A percentile compares a stretch with the other conserved stretches of the same genome.
Evolutionary conservation across 2,888 invertebrate genomes (phyloP).

Genomic region (Zonitis immaculata): DNA sequence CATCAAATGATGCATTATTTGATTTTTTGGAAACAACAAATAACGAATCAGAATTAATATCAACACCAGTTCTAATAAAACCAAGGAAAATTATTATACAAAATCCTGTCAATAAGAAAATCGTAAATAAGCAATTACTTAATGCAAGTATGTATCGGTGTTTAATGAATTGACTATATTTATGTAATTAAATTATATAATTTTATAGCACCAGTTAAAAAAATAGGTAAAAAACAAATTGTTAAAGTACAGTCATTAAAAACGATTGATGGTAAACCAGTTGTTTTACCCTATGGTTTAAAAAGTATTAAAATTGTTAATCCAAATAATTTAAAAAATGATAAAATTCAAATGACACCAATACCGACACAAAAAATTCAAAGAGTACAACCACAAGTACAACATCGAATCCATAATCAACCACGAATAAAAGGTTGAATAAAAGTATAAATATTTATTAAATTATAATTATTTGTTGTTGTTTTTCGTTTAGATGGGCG

Average conservation of each 20-base stretch:
- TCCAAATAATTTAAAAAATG: slow-evolving; percentile 55
- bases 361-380: slow-evolving; percentile 22
- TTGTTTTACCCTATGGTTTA: slow-evolving; percentile 67
- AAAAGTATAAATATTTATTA: too few relatives aligned
- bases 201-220: slow-evolving; percentile 31
- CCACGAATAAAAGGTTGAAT: slow-evolving; percentile 23
- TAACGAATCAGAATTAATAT: slow-evolving; percentile 21
- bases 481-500: too few relatives aligned
- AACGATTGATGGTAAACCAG: slow-evolving; percentile 52
- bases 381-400: neutral
- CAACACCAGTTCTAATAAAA: slow-evolving; percentile 17
- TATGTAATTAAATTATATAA: neutral
- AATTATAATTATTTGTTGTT: too few relatives aligned
- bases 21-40: slow-evolving; percentile 29
- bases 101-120: slow-evolving; percentile 41
- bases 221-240: slow-evolving; percentile 36
- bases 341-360: slow-evolving; percentile 46
- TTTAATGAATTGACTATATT: too few relatives aligned
- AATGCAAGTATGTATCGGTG: slow-evolving; percentile 30
- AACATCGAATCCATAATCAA: slow-evolving; percentile 9
- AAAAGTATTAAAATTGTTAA: slow-evolving; percentile 71
- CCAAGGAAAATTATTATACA: slow-evolving; percentile 39
- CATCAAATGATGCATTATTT: slow-evolving; percentile 30
- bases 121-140: slow-evolving; percentile 40
- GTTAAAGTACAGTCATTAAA: slow-evolving; percentile 45